Percentiles rank a stretch among this genome's conserved stretches.
Conservation (phyloP, 2,888 invertebrate species). For the Xanthia togata region DNA sequence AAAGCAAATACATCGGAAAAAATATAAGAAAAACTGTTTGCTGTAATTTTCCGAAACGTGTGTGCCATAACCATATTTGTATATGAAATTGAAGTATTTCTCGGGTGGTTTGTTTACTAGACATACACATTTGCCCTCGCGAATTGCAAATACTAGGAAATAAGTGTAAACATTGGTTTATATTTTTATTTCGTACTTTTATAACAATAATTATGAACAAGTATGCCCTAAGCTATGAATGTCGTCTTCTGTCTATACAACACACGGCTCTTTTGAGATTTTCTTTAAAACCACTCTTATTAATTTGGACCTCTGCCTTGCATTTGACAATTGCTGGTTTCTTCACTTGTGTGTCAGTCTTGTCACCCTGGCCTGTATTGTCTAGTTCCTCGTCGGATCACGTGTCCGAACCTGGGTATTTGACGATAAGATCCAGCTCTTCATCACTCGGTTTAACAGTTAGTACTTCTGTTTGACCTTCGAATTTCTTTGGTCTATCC, state of each 20-base stretch:
- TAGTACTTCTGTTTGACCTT: conserved; percentile 81
- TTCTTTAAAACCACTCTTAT: conserved; percentile 85
- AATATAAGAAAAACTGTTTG: conserved; percentile 8
- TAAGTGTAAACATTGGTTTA: conserved; percentile 43
- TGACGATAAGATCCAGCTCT: conserved; percentile 87
- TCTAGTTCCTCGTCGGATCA: conserved; percentile 87
- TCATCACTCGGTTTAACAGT: conserved; percentile 82
- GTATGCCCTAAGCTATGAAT: conserved; percentile 77
- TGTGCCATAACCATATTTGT: conserved; percentile 43
- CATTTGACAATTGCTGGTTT: conserved; percentile 73
- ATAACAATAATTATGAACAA: conserved; percentile 48
- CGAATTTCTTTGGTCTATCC: conserved; percentile 83
- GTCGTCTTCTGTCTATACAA: conserved; percentile 86
- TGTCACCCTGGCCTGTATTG: conserved; percentile 75
- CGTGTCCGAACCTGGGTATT: conserved; percentile 88
- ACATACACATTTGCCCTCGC: conserved; percentile 46
- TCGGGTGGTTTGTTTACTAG: conserved; percentile 27
- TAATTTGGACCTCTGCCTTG: conserved; percentile 81
- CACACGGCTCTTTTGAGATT: conserved; percentile 87
- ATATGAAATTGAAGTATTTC: conserved; percentile 46
- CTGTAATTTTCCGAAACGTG: conserved; percentile 26
- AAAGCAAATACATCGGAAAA: conserved; percentile 10
- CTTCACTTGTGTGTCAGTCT: conserved; percentile 80
- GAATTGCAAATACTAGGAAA: conserved; percentile 48
- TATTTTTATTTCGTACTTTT: conserved; percentile 50